A percentile compares a stretch with the other conserved stretches of the same genome.
phyloP scores from a whole-genome alignment of 1,140 invertebrate species.

The Tetranychus cinnabarinus region DNA sequence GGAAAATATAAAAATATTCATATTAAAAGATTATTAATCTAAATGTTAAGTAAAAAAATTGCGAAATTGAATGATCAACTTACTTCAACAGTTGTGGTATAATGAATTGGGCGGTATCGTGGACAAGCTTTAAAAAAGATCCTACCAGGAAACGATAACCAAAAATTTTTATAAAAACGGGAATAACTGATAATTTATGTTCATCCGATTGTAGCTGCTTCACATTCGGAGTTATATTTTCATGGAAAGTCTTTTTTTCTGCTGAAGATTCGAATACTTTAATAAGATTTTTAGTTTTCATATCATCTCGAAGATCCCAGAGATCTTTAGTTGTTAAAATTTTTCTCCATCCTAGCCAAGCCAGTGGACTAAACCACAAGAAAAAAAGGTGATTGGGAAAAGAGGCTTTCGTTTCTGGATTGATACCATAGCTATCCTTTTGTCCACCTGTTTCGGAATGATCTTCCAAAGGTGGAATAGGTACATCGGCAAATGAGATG shows the following conservation, averaged over 20 bases:
- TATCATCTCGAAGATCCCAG: conserved; percentile 23
- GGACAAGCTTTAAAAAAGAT: neutral
- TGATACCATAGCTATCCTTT: neutral
- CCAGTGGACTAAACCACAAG: conserved; percentile 59
- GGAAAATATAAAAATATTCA: neutral
- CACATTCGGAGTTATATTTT: neutral
- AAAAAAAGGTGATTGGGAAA: conserved; percentile 69
- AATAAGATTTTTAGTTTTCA: conserved; percentile 33
- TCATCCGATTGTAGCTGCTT: neutral
- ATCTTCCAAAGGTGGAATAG: conserved; percentile 19
- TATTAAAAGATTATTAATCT: neutral
- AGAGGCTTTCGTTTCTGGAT: conserved; percentile 28
- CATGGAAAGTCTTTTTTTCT: conserved; percentile 19
- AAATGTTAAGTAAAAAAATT: neutral
- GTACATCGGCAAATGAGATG: neutral
- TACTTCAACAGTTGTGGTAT: neutral
- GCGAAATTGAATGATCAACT: neutral
- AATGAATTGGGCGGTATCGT: neutral
- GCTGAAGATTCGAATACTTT: conserved; percentile 35
- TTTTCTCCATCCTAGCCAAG: conserved; percentile 3
- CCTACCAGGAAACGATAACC: conserved; percentile 11
- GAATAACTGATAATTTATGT: neutral
- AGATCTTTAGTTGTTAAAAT: conserved; percentile 3
- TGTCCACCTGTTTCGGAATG: neutral
- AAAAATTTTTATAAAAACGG: conserved; percentile 20